These are phyloP conservation scores for Patella vulgata DNA, from an alignment of 1,140 invertebrate species.

Conservation along the genomic window DNA sequence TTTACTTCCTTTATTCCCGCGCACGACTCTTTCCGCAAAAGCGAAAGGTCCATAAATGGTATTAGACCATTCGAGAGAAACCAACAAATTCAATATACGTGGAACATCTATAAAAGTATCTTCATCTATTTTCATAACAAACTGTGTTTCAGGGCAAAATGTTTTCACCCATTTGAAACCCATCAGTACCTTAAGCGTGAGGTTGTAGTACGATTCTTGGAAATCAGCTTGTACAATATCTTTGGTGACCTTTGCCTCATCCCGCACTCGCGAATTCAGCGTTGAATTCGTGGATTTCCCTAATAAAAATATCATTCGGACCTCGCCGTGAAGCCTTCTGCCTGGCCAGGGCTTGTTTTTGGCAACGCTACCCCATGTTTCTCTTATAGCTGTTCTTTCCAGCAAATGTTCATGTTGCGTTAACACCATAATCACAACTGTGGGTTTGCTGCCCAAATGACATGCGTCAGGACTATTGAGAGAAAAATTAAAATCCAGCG, in stretches of 20 bases:
- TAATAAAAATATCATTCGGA: constrained; percentile 9
- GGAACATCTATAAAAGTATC: constrained; percentile 69
- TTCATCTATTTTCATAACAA: constrained; percentile 69
- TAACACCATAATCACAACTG: not conserved
- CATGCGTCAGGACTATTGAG: not conserved
- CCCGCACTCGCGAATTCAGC: constrained; percentile 29
- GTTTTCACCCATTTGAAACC: constrained; percentile 80
- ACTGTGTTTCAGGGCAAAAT: constrained; percentile 71
- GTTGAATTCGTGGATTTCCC: not conserved
- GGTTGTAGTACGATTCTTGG: constrained; percentile 81
- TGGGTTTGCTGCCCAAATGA: not conserved
- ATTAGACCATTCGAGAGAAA: constrained; percentile 12
- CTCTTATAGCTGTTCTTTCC: not conserved
- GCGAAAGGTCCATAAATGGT: constrained; percentile 20
- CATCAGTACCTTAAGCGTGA: constrained; percentile 88
- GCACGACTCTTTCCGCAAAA: constrained; percentile 31
- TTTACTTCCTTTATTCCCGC: constrained; percentile 31
- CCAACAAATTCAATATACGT: constrained; percentile 31
- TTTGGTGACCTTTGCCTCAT: constrained; percentile 72
- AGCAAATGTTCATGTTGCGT: not conserved
- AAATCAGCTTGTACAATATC: constrained; percentile 84
- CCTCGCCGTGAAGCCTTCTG: not conserved
- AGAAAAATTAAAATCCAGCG: no score
- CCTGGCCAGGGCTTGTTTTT: not conserved
- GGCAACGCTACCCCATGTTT: not conserved